These are phyloP conservation scores for Phrixothrix hirtus DNA, from an alignment of 2,888 invertebrate genomes.

Conservation along the genomic window DNA sequence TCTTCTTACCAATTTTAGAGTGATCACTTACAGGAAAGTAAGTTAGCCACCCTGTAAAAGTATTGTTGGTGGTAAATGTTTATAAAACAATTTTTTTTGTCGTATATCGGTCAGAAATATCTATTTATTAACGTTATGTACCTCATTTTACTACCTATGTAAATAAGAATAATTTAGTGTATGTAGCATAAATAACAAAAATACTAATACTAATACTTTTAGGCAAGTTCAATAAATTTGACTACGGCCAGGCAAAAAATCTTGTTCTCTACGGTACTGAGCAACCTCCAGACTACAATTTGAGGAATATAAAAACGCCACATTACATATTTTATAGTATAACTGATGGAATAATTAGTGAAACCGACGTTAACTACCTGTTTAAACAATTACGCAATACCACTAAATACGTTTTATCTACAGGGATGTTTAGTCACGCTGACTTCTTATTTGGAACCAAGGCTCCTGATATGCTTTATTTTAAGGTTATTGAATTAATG, in stretches of 20 bases:
- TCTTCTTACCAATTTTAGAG: too few species aligned
- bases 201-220: neutral
- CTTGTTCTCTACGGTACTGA: conserved; percentile 56
- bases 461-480: conserved; percentile 31
- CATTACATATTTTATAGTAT: conserved; percentile 44
- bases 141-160: too few species aligned
- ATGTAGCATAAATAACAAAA: too few species aligned
- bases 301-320: conserved; percentile 60
- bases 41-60: too few species aligned
- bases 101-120: too few species aligned
- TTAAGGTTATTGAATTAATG: neutral
- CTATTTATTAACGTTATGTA: too few species aligned
- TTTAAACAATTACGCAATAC: conserved; percentile 36
- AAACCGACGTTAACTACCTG: conserved; percentile 29
- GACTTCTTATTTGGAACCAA: conserved; percentile 48
- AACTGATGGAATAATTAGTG: conserved; percentile 37
- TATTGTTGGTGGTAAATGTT: too few species aligned
- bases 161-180: too few species aligned
- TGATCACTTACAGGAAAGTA: too few species aligned
- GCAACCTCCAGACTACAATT: conserved; percentile 61
- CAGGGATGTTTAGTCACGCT: conserved; percentile 48
- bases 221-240: conserved; percentile 55
- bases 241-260: conserved; percentile 53
- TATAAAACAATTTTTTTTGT: too few species aligned
- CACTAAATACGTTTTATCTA: conserved; percentile 41